These are phyloP conservation scores for Dryomyza anilis DNA, from an alignment of 2,888 invertebrate species.

Conservation along the genomic window DNA sequence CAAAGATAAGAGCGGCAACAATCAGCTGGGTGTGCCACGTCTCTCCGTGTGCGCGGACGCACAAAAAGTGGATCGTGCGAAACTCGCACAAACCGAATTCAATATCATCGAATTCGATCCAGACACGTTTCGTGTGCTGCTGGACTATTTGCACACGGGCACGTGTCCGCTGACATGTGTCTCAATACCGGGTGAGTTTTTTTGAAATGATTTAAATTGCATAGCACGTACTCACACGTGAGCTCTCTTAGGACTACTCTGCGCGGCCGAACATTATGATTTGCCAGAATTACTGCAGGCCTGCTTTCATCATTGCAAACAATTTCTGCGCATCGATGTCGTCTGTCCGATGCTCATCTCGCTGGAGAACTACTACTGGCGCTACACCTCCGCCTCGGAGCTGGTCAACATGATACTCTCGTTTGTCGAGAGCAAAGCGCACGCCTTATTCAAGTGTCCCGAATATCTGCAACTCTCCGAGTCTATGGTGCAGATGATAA, in stretches of 20 bases:
- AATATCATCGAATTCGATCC: conserved; percentile 94
- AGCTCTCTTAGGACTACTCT: conserved; percentile 68
- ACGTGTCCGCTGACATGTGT: conserved; percentile 91
- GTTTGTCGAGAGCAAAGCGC: conserved; percentile 86
- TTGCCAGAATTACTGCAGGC: conserved; percentile 90
- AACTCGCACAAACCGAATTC: conserved; percentile 93
- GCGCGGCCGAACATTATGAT: conserved; percentile 94
- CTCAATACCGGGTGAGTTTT: conserved; percentile 77
- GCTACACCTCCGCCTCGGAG: conserved; percentile 92
- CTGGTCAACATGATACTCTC: conserved; percentile 92
- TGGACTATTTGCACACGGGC: conserved; percentile 92
- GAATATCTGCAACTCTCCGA: conserved; percentile 89
- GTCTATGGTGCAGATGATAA: conserved; percentile 93
- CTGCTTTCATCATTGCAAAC: conserved; percentile 94
- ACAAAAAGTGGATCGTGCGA: conserved; percentile 90
- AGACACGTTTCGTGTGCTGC: conserved; percentile 86
- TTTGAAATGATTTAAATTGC: background rate
- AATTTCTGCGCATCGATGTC: conserved; percentile 89
- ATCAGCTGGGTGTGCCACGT: conserved; percentile 81
- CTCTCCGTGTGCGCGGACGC: conserved; percentile 92
- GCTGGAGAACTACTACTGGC: conserved; percentile 93
- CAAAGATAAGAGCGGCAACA: conserved; percentile 74
- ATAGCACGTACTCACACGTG: background rate
- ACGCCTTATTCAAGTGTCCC: conserved; percentile 79
- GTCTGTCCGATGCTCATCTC: conserved; percentile 92